Evolutionary conservation across 2,888 invertebrate genomes (phyloP).

Genomic region (Caenorhabditis sp.): DNA sequence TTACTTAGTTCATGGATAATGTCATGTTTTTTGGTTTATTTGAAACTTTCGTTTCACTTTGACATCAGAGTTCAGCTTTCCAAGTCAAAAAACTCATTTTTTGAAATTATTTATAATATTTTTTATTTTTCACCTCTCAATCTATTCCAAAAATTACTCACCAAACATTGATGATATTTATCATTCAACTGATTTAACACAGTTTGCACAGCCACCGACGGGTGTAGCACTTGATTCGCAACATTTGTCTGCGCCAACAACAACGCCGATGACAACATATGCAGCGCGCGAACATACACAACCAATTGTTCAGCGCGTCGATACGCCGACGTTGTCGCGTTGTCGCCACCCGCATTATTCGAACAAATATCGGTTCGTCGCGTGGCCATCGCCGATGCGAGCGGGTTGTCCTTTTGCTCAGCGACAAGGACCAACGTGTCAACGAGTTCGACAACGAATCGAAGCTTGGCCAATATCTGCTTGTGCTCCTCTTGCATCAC

Average conservation of each 20-base stretch:
- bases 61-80: no score
- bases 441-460: constrained; percentile 92
- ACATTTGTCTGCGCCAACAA: constrained; percentile 74
- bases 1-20: no score
- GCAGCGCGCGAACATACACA: constrained; percentile 86
- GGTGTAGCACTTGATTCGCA: constrained; percentile 79
- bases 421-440: constrained; percentile 87
- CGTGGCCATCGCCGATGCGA: constrained; percentile 57
- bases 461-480: constrained; percentile 84
- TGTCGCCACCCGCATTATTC: constrained; percentile 72
- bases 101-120: no score
- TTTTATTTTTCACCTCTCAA: no score
- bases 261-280: constrained; percentile 92
- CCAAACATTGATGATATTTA: constrained; percentile 87
- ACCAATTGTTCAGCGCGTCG: constrained; percentile 83
- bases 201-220: constrained; percentile 82
- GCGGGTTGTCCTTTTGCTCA: constrained; percentile 73
- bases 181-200: constrained; percentile 89
- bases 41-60: no score
- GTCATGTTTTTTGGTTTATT: no score
- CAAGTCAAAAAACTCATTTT: no score
- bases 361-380: constrained; percentile 16
- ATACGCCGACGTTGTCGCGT: constrained; percentile 70
- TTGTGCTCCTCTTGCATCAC: constrained; percentile 79
- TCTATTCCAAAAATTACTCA: no score